Evolutionary conservation across 92 coral and sea anemone genomes (phyloP).

Genomic region (Virgularia gustaviana): DNA sequence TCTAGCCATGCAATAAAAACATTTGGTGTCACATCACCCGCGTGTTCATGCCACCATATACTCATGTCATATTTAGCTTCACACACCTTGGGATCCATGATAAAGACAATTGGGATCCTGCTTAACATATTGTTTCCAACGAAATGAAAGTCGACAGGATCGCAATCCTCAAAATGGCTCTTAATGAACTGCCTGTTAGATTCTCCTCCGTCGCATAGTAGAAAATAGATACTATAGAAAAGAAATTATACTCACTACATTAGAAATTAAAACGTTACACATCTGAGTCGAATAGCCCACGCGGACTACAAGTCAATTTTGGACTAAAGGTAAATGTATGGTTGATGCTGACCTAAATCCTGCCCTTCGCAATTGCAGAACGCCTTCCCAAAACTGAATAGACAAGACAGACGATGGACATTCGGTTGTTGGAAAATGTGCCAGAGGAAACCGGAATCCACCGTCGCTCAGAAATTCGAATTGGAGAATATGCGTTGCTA

Average conservation of each 20-base stretch:
- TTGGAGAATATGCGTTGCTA: conserved; percentile 1
- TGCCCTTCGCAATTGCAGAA: too few species aligned
- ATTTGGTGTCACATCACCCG: background rate
- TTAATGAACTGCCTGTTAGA: conserved; percentile 21
- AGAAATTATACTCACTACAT: background rate
- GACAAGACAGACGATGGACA: background rate
- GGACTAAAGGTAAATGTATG: too few species aligned
- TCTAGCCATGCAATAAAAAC: background rate
- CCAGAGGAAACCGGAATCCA: background rate
- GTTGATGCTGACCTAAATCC: too few species aligned
- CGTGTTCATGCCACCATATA: too few species aligned
- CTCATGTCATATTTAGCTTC: too few species aligned
- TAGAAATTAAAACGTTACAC: too few species aligned
- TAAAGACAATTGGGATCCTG: conserved; percentile 42
- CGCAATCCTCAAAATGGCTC: conserved; percentile 3
- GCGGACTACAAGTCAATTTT: too few species aligned
- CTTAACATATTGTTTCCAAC: conserved; percentile 28
- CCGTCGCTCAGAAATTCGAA: conserved; percentile 3
- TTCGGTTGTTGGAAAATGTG: background rate
- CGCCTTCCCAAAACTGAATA: too few species aligned
- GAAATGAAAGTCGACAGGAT: conserved; percentile 6
- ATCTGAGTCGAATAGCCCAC: too few species aligned
- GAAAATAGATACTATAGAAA: conserved; percentile 28
- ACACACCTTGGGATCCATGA: conserved; percentile 38
- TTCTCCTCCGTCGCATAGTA: conserved; percentile 33